Conservation (phyloP, 2,888 invertebrate species). For the Drosophila mimetica region DNA sequence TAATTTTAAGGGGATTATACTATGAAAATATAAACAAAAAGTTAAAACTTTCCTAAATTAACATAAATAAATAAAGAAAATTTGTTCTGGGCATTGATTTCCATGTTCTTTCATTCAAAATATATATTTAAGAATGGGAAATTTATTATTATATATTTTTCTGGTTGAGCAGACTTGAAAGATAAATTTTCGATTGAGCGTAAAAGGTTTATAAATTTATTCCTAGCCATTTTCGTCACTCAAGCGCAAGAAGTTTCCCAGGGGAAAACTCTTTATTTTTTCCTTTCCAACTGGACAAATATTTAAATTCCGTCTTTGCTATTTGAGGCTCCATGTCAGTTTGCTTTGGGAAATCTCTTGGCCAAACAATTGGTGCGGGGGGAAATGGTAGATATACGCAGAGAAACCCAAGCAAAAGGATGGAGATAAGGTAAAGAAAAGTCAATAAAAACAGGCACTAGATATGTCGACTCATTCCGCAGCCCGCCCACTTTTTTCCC, state of each 20-base stretch:
- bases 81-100: too few relatives aligned
- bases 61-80: background rate
- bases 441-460: slow-evolving; percentile 19
- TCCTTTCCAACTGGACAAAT: slow-evolving; percentile 11
- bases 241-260: background rate
- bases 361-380: slow-evolving; percentile 14
- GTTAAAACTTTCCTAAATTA: background rate
- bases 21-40: background rate
- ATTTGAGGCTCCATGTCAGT: slow-evolving; percentile 44
- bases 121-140: too few relatives aligned
- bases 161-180: background rate
- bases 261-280: background rate
- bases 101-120: too few relatives aligned
- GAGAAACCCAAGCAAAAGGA: slow-evolving; percentile 16
- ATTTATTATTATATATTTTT: too few relatives aligned
- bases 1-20: slow-evolving; percentile 41
- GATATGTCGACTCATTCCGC: slow-evolving; percentile 44
- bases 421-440: slow-evolving; percentile 32
- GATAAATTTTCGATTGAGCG: background rate
- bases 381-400: background rate
- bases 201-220: background rate
- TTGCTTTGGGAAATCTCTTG: slow-evolving; percentile 47
- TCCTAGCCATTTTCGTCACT: slow-evolving; percentile 3
- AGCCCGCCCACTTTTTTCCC: slow-evolving; percentile 27
- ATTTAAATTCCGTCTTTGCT: slow-evolving; percentile 31